Conservation (phyloP, 2,888 invertebrate species). For the Mythimna loreyi region DNA sequence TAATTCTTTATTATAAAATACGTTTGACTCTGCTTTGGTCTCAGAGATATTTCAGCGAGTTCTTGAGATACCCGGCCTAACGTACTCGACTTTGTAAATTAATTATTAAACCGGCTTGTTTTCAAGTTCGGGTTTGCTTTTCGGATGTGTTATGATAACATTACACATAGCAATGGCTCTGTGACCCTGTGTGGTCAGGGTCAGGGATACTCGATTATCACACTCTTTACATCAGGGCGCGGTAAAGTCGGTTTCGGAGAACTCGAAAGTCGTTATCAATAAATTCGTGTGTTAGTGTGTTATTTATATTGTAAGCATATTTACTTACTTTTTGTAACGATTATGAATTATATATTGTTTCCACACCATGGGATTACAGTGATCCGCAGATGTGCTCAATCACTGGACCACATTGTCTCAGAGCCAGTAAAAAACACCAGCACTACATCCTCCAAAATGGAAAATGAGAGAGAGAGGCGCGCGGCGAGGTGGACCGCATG, state of each 20-base stretch:
- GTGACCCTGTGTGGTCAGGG: background rate
- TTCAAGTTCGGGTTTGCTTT: background rate
- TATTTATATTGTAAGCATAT: too few species aligned
- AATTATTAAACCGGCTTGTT: background rate
- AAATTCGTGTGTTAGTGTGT: too few species aligned
- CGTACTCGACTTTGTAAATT: constrained; percentile 35
- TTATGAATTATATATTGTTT: too few species aligned
- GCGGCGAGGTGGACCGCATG: constrained; percentile 11
- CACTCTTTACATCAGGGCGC: background rate
- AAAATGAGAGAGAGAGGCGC: background rate
- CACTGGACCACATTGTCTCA: constrained; percentile 23
- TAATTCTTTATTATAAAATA: constrained; percentile 34
- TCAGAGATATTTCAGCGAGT: constrained; percentile 1
- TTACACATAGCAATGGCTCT: background rate
- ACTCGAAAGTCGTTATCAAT: background rate
- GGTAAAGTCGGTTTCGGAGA: too few species aligned
- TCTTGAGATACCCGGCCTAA: constrained; percentile 7
- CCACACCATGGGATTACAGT: constrained; percentile 4
- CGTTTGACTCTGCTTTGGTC: constrained; percentile 15
- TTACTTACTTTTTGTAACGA: too few species aligned
- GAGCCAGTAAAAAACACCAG: constrained; percentile 10
- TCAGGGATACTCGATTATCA: background rate
- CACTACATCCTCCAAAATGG: background rate
- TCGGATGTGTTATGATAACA: background rate
- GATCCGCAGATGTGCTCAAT: constrained; percentile 29